Evolutionary conservation across 1,140 invertebrate species (phyloP), one percentile per base, ranked within the genome.

Genomic region (Steinernema khuongi): DNA sequence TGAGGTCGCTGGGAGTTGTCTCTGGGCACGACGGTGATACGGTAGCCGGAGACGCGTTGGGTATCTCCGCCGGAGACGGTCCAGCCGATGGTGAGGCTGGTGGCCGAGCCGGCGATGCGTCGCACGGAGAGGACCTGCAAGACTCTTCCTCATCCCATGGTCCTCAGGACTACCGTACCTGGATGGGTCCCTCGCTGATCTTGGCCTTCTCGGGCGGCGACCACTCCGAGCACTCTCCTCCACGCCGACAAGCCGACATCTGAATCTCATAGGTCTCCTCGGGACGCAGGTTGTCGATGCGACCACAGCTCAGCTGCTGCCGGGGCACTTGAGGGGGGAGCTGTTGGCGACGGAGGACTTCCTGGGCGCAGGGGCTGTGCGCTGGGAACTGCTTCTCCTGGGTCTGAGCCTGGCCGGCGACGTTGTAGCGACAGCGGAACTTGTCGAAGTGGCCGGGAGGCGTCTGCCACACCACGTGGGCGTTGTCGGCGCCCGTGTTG

Each of bases 391-490:
- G 72, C 19, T 76, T 76, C 74, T 84, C 77, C 69, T 84, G 70
- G 44, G 74, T 74, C 41, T 79, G 71, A 60, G 80, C 75, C 7
- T 79, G 73, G 43, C 81, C 81, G 28, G 71, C 31, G 26, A 78
- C 77, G 31, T 74, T 77, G 66, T 84, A 84, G 67, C 77, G 76
- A 68, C 83, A 84, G 30, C 75, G 71, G 75, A 81, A 84, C 69
- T 85, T 84, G 68, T 85, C 82, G 36, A 72, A 77, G 43, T 85
- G 80, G 44, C 76, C 79, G 29, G 77, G 74, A 18, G 75, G 81
- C 22, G 81, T 85, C 50, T 84, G 84, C 83, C 83, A 84, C 17
- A 84, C 73, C 31, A 84, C 69, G 60, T 85, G 82, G 30, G 84
- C 82, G 29, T 83, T 77, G 70, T 79, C 74, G 17, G 75, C 68